Evolutionary conservation across 2,113 vertebrate species (phyloP).

Genomic region (Channa maculata): DNA sequence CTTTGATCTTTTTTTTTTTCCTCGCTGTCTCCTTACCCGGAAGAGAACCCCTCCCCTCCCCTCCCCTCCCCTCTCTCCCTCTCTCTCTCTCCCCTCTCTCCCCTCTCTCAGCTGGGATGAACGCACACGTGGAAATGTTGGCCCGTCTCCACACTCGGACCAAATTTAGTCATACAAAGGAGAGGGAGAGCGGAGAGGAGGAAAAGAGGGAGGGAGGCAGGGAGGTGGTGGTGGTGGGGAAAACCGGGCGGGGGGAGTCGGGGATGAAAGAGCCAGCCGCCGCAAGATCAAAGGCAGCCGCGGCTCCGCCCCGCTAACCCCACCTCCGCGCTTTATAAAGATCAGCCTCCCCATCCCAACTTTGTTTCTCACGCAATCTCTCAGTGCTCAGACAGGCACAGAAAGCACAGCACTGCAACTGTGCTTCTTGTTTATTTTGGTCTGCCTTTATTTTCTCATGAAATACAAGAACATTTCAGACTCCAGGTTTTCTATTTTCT

Average conservation of each 20-base stretch:
- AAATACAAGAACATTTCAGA: constrained; percentile 8
- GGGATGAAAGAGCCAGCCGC: constrained; percentile 94
- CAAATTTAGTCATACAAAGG: constrained; percentile 99
- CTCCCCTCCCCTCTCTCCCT: constrained; percentile 11
- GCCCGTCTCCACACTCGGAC: constrained; percentile 91
- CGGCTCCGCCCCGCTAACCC: constrained; percentile 88
- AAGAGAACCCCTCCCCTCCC: constrained; percentile 91
- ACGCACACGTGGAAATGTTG: constrained; percentile 97
- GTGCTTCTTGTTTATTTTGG: constrained; percentile 20
- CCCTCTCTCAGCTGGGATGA: constrained; percentile 93
- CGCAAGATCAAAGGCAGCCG: constrained; percentile 91
- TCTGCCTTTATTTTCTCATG: constrained; percentile 27
- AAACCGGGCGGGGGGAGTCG: constrained; percentile 33
- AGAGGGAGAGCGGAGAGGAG: constrained; percentile 74
- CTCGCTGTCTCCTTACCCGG: constrained; percentile 93
- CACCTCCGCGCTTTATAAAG: constrained; percentile 89
- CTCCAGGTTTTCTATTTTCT: constrained; percentile 1
- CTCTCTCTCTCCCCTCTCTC: constrained; percentile 1
- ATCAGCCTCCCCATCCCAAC: constrained; percentile 78
- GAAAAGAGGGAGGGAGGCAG: constrained; percentile 58
- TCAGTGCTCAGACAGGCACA: constrained; percentile 46
- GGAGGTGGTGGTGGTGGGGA: constrained; percentile 3
- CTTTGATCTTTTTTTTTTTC: constrained; percentile 91
- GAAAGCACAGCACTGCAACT: constrained; percentile 48
- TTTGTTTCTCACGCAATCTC: constrained; percentile 85